phyloP scores from a whole-genome alignment of 1,140 invertebrate genomes.

The Cherax destructor region DNA sequence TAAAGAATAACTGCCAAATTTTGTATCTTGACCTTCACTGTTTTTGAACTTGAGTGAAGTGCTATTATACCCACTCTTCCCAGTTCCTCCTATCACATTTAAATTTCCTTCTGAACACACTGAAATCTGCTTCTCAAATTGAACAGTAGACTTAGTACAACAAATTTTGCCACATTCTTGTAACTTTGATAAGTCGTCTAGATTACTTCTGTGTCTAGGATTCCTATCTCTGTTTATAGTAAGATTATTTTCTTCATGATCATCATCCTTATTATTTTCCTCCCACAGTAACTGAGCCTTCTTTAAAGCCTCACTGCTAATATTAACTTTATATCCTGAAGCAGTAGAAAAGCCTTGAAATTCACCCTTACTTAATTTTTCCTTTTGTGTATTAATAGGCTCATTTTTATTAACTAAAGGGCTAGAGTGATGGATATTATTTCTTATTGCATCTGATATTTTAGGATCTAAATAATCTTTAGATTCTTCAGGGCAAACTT shows the following conservation, averaged over 20 bases:
- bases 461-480: background rate
- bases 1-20: background rate
- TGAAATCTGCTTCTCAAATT: background rate
- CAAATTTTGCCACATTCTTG: too few relatives aligned
- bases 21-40: background rate
- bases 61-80: background rate
- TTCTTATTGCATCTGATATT: background rate
- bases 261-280: background rate
- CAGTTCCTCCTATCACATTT: background rate
- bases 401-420: background rate
- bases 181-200: background rate
- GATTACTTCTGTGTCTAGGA: background rate
- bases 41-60: background rate
- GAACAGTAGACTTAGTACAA: too few relatives aligned
- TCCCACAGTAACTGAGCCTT: background rate
- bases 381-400: background rate
- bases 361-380: background rate
- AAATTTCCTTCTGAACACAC: background rate
- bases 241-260: background rate
- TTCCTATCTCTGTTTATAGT: background rate
- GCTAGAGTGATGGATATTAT: background rate
- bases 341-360: conserved; percentile 35
- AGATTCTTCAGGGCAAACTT: background rate
- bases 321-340: conserved; percentile 16
- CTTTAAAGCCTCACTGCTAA: conserved; percentile 6